Conservation (phyloP, 1,140 invertebrate species). For the Drosophila lini region DNA sequence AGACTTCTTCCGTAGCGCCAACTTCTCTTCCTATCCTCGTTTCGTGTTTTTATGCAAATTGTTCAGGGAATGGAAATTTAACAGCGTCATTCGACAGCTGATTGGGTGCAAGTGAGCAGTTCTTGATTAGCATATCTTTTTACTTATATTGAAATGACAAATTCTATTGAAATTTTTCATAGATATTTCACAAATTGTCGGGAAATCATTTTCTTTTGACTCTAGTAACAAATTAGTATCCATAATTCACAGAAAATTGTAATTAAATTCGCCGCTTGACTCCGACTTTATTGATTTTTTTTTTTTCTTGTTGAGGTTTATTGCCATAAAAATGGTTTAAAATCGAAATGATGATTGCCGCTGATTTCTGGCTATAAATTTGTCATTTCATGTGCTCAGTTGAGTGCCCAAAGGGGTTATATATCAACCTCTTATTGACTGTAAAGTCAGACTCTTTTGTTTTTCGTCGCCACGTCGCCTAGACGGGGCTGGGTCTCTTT, state of each 20-base stretch:
- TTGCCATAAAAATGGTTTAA: constrained; percentile 35
- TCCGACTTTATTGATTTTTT: not conserved
- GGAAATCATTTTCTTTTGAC: not conserved
- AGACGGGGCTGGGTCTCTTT: constrained; percentile 55
- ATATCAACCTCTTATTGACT: constrained; percentile 32
- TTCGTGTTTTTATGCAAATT: constrained; percentile 56
- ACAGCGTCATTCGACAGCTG: constrained; percentile 42
- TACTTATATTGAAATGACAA: not conserved
- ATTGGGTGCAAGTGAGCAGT: constrained; percentile 2
- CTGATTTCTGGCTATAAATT: constrained; percentile 47
- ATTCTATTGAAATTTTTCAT: not conserved
- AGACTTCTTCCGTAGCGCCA: constrained; percentile 61
- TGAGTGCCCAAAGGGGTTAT: constrained; percentile 29
- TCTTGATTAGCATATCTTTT: not conserved
- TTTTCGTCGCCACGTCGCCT: constrained; percentile 62
- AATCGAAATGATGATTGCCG: constrained; percentile 42
- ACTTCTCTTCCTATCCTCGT: constrained; percentile 34
- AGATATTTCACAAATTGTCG: not conserved
- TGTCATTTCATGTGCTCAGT: constrained; percentile 40
- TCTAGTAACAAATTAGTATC: not conserved
- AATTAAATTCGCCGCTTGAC: constrained; percentile 16
- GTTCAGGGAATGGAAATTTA: constrained; percentile 47
- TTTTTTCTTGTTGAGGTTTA: constrained; percentile 7
- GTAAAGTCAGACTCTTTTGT: constrained; percentile 29
- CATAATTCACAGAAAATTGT: not conserved